Conservation (phyloP, 1,140 invertebrate genomes). For the Venustaconcha ellipsiformis region DNA sequence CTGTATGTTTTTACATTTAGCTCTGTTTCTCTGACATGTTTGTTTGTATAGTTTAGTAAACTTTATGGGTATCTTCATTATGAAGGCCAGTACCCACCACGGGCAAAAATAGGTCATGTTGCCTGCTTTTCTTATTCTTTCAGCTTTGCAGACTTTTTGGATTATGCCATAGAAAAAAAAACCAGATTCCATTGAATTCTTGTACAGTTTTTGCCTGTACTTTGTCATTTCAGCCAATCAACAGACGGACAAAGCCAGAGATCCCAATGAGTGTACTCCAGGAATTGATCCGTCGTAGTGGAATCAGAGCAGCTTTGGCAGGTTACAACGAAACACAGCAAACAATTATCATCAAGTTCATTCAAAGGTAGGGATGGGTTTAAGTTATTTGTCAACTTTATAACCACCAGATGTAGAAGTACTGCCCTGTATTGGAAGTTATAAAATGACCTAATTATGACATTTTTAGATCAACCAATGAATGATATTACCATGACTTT, state of each 20-base stretch:
- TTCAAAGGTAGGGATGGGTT: constrained; percentile 66
- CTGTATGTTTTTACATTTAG: no score
- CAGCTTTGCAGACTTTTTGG: not conserved
- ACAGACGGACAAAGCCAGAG: constrained; percentile 77
- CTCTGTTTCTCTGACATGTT: no score
- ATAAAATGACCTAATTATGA: not conserved
- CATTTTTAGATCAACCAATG: not conserved
- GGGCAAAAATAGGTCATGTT: not conserved
- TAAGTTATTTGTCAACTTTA: not conserved
- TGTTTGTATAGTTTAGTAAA: no score
- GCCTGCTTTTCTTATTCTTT: not conserved
- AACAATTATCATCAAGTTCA: constrained; percentile 78
- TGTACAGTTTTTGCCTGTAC: constrained; percentile 34
- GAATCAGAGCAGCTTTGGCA: constrained; percentile 75
- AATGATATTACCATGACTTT: not conserved
- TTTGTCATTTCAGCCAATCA: constrained; percentile 30
- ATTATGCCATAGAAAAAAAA: not conserved
- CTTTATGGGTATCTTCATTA: not conserved
- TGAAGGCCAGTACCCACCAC: not conserved
- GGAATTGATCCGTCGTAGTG: constrained; percentile 75
- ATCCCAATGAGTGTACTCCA: constrained; percentile 83
- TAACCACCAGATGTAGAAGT: not conserved
- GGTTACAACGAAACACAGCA: constrained; percentile 78
- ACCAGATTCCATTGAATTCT: not conserved
- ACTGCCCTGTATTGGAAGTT: no score